Evolutionary conservation across 2,113 vertebrate species (phyloP).

Genomic region (Thryonomys swinderianus): DNA sequence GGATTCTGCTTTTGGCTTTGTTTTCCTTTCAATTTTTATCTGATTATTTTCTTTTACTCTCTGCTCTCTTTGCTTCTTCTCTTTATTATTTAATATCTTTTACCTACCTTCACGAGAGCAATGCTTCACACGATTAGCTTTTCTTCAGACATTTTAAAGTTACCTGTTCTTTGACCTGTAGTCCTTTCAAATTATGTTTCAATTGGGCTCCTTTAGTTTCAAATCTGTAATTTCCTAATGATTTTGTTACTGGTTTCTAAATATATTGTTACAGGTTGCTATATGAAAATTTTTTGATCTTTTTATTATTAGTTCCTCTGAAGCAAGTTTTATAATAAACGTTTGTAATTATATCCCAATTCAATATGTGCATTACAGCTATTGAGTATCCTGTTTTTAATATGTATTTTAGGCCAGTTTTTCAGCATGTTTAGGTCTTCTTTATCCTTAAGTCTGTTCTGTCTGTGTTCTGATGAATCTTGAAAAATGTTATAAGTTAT

Average conservation of each 20-base stretch:
- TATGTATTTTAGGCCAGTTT: neutral
- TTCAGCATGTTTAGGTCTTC: neutral
- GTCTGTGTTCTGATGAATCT: neutral
- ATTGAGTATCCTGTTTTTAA: neutral
- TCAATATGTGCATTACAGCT: neutral
- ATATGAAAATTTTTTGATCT: neutral
- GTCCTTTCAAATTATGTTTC: neutral
- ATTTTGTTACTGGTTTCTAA: neutral
- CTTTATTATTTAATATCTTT: neutral
- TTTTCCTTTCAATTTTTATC: neutral
- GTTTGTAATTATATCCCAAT: neutral
- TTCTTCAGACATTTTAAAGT: neutral
- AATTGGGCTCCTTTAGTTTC: neutral
- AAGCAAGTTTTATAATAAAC: neutral
- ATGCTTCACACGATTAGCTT: neutral
- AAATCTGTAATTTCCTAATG: neutral
- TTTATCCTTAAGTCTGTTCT: neutral
- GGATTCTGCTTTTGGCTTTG: neutral
- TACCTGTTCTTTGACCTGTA: neutral
- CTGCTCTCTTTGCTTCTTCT: neutral
- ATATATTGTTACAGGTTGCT: neutral
- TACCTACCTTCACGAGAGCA: neutral
- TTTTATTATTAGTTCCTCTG: neutral
- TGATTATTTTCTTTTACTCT: neutral
- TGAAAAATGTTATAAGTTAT: neutral